Evolutionary conservation across 2,797 vertebrate genomes (phyloP).

Genomic region (Clamator glandarius): DNA sequence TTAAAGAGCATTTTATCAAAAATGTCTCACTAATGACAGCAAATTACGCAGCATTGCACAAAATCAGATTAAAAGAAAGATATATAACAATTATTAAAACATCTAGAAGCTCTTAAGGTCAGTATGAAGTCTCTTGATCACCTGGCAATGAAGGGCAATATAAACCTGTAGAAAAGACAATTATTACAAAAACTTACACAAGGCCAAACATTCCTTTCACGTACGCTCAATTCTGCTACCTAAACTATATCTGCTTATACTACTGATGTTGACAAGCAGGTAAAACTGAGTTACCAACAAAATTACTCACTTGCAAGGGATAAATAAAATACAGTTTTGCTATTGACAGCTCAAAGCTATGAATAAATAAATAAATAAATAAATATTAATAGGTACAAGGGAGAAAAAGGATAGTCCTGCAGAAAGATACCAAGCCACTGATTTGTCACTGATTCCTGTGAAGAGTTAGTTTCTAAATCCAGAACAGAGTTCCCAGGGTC

Average conservation of each 20-base stretch:
- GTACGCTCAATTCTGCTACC: neutral
- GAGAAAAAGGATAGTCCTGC: neutral
- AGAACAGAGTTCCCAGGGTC: neutral
- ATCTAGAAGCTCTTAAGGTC: neutral
- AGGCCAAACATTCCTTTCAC: neutral
- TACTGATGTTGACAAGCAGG: neutral
- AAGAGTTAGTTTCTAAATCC: no score
- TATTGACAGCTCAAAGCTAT: neutral
- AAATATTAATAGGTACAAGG: neutral
- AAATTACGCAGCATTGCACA: neutral
- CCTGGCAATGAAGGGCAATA: neutral
- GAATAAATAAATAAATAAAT: neutral
- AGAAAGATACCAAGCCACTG: neutral
- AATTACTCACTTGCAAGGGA: neutral
- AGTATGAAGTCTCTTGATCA: neutral
- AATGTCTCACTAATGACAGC: neutral
- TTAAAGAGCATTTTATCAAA: neutral
- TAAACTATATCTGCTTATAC: neutral
- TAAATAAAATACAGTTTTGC: neutral
- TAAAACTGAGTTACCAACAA: neutral
- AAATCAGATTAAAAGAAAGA: neutral
- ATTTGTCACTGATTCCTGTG: neutral
- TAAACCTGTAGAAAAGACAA: neutral
- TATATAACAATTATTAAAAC: neutral
- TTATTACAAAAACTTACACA: neutral